Conservation (phyloP, 1,140 invertebrate species). For the Lepidurus couesii region DNA sequence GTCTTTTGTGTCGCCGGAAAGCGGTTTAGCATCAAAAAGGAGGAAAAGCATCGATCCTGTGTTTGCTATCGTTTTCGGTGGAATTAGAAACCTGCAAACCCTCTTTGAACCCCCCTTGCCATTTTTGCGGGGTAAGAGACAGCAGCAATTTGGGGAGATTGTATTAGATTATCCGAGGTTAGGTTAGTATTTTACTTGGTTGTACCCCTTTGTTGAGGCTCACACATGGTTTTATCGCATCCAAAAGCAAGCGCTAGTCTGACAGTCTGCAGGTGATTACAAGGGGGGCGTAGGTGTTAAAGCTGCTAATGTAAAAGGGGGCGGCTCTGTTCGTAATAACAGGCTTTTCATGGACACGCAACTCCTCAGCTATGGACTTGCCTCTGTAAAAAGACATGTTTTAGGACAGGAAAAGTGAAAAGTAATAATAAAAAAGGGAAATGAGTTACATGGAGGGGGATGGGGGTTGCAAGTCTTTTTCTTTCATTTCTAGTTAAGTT, state of each 20-base stretch:
- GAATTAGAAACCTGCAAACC: slow-evolving; percentile 2
- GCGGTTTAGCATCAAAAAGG: not conserved
- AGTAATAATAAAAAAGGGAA: not conserved
- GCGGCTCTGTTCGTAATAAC: slow-evolving; percentile 8
- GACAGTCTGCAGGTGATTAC: not conserved
- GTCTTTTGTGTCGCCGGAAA: not conserved
- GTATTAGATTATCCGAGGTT: not conserved
- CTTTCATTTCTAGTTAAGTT: not conserved
- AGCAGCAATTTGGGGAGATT: not conserved
- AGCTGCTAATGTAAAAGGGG: slow-evolving; percentile 21
- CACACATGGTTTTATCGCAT: not conserved
- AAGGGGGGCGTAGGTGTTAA: slow-evolving; percentile 11
- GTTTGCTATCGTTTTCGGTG: not conserved
- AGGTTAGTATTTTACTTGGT: not conserved
- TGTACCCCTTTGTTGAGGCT: not conserved
- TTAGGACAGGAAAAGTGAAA: slow-evolving; percentile 5
- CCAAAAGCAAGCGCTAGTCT: not conserved
- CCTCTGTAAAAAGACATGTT: not conserved
- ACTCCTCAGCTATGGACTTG: not conserved
- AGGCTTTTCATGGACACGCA: slow-evolving; percentile 13
- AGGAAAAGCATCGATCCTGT: not conserved
- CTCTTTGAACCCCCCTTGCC: not conserved
- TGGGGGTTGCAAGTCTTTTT: not conserved
- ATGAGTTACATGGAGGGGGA: not conserved
- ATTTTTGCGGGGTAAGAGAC: not conserved